phyloP scores from a whole-genome alignment of 2,888 invertebrate species.

The Embidobia sp. region DNA sequence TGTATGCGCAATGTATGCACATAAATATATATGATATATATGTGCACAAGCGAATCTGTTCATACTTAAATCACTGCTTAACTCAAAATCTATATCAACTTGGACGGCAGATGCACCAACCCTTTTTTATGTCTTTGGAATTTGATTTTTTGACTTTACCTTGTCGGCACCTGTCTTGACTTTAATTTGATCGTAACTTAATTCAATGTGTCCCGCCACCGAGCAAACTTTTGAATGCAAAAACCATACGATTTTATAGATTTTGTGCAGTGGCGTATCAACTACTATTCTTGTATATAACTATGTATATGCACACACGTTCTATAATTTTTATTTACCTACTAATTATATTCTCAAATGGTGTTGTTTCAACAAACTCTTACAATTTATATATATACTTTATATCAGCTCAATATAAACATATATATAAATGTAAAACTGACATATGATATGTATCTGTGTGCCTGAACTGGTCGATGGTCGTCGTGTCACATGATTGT shows the following conservation, averaged over 20 bases:
- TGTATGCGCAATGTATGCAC: conserved; percentile 32
- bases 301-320: conserved; percentile 64
- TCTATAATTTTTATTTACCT: conserved; percentile 70
- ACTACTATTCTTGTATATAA: conserved; percentile 45
- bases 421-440: conserved; percentile 69
- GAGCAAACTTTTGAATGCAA: background rate
- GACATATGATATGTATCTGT: conserved; percentile 79
- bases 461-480: conserved; percentile 82
- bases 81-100: conserved; percentile 47
- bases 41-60: conserved; percentile 26
- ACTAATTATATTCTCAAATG: conserved; percentile 51
- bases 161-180: conserved; percentile 14
- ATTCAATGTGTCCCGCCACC: background rate
- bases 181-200: background rate
- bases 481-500: conserved; percentile 82
- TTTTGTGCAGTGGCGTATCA: conserved; percentile 36
- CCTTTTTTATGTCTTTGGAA: too few relatives aligned
- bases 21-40: background rate
- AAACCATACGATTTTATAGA: conserved; percentile 23
- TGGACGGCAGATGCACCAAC: conserved; percentile 19
- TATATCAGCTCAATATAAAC: conserved; percentile 47
- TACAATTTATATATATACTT: conserved; percentile 47
- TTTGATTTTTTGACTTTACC: too few relatives aligned
- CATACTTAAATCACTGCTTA: conserved; percentile 42
- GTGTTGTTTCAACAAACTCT: conserved; percentile 39